phyloP scores from a whole-genome alignment of 2,888 invertebrate genomes.

The Sclerodermus sp. region DNA sequence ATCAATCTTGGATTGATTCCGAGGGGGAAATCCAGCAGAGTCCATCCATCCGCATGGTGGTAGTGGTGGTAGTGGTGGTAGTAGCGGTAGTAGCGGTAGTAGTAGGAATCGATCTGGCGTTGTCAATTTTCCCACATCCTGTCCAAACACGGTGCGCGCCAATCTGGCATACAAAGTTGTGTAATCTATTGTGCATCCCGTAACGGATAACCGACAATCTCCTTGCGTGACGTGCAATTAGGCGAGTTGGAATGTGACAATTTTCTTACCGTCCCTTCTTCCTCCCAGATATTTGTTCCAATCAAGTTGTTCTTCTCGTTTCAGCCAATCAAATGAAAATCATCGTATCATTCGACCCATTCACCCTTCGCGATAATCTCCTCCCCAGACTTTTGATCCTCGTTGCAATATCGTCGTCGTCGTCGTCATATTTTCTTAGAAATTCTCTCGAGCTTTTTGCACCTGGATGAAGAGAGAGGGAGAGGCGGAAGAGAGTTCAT shows the following conservation, averaged over 20 bases:
- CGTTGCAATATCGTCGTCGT: too few species aligned
- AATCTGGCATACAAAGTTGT: not conserved
- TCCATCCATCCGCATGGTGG: too few species aligned
- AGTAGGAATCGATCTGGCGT: too few species aligned
- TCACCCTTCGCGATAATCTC: not conserved
- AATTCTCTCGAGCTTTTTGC: too few species aligned
- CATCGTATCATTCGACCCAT: not conserved
- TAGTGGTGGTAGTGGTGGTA: too few species aligned
- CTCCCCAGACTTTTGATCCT: not conserved
- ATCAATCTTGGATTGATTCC: too few species aligned
- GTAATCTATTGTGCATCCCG: constrained; percentile 1
- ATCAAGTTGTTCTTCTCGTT: not conserved
- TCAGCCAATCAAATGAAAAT: not conserved
- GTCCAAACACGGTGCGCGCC: not conserved
- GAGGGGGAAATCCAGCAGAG: too few species aligned
- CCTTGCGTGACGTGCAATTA: constrained; percentile 5
- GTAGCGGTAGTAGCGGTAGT: too few species aligned
- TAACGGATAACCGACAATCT: constrained; percentile 1
- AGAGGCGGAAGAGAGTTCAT: too few species aligned
- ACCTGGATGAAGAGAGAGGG: too few species aligned
- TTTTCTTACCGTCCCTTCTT: constrained; percentile 1
- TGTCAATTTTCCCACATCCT: not conserved
- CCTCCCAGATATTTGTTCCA: not conserved
- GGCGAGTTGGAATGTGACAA: not conserved
- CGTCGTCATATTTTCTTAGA: too few species aligned